phyloP scores from a whole-genome alignment of 2,888 invertebrate species.

The Euzophera pinguis region DNA sequence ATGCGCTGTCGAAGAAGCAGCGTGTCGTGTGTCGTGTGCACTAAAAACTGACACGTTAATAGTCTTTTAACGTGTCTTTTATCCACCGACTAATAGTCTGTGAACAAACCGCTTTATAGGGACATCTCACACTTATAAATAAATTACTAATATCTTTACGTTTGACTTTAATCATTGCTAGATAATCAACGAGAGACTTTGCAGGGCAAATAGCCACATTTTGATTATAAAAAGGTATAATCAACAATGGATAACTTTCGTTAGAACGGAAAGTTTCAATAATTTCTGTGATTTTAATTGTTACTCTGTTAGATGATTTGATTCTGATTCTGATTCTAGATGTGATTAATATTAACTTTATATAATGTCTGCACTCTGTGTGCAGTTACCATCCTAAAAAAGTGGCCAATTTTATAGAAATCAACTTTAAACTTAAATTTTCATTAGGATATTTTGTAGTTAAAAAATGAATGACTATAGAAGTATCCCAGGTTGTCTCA shows the following conservation, averaged over 20 bases:
- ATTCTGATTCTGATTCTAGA: no score
- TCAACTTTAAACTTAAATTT: no score
- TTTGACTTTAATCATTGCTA: no score
- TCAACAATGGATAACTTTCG: slow-evolving; percentile 17
- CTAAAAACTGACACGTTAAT: slow-evolving; percentile 17
- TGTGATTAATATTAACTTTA: slow-evolving; percentile 16
- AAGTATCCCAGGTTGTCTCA: background rate
- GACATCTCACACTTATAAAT: slow-evolving; percentile 15
- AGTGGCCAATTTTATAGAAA: slow-evolving; percentile 11
- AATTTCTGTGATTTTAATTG: slow-evolving; percentile 18
- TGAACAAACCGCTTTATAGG: slow-evolving; percentile 11
- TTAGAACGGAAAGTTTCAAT: slow-evolving; percentile 22
- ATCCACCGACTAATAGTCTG: slow-evolving; percentile 23
- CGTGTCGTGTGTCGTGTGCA: slow-evolving; percentile 25
- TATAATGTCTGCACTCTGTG: slow-evolving; percentile 25
- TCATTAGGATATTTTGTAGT: no score
- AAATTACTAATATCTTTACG: slow-evolving; percentile 13
- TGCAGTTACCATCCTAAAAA: slow-evolving; percentile 19
- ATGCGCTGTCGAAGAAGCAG: slow-evolving; percentile 21
- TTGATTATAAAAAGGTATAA: slow-evolving; percentile 20
- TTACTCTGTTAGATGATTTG: slow-evolving; percentile 10
- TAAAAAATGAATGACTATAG: background rate
- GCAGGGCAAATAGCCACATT: slow-evolving; percentile 22
- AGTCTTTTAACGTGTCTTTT: slow-evolving; percentile 5
- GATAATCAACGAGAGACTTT: background rate